Base-by-base conservation (phyloP, 2,797 vertebrate species). In the Ataeniobius toweri region DNA sequence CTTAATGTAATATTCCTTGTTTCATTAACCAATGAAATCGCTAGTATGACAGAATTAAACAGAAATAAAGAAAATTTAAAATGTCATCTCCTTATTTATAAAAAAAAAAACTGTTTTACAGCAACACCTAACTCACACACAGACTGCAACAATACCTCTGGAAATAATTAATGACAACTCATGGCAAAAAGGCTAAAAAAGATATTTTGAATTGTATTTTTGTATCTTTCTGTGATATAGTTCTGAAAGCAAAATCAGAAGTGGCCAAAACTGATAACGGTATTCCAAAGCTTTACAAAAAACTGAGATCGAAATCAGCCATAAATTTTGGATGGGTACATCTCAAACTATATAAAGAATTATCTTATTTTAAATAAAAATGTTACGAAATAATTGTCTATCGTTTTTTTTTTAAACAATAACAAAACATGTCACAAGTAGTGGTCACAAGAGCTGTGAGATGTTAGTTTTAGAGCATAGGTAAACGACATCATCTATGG, bases 401-500 rank as follows among this genome's bases (percentile, higher is more conserved):
- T 63, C 2, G 36, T 16, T 63, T 63, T 75, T 70, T 70, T 82
- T 81, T 84, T 76, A 72, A 73, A 77, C 41, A 56, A 13, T 51
- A 65, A 53, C 9, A 59, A 24, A 82, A 53, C 72, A 24, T 73
- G 79, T 78, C 81, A 88, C 80, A 89, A 84, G 76, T 26, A 81
- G 82, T 81, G 89, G 88, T 90, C 88, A 91, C 82, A 75, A 78
- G 85, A 91, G 92, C 91, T 82, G 88, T 86, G 91, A 89, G 88
- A 88, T 93, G 88, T 92, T 93, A 84, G 91, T 91, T 92, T 92
- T 89, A 78, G 85, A 90, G 77, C 58, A 68, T 93, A 93, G 89
- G 93, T 94, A 94, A 95, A 94, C 88, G 92, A 82, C 78, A 85
- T 89, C 94, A 92, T 87, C 86, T 89, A 91, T 88, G 93, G 94